A percentile compares a stretch with the other conserved stretches of the same genome.
Conservation (phyloP, 2,113 vertebrate genomes). For the Brachypodius melanocephalos region DNA sequence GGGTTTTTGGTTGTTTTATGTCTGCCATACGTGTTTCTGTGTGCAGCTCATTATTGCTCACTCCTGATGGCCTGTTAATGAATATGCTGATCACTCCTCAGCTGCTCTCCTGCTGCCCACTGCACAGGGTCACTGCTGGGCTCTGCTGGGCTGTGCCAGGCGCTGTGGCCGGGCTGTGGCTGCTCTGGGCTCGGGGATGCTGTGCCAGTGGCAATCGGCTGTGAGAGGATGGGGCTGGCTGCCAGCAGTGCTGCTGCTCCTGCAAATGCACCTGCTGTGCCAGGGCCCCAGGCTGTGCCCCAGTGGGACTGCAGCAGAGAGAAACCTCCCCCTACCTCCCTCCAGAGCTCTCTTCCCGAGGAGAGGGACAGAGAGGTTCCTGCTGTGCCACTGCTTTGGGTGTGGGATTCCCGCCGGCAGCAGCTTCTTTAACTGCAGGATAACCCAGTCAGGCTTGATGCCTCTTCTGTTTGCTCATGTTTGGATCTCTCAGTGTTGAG, state of each 20-base stretch:
- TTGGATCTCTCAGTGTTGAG: not conserved
- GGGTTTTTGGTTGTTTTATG: not conserved
- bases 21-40: not conserved
- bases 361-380: not conserved
- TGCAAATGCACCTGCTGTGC: not conserved
- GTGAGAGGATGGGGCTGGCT: not conserved
- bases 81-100: not conserved
- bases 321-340: not conserved
- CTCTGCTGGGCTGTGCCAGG: not conserved
- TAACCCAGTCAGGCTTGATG: not conserved
- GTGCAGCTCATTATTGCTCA: not conserved
- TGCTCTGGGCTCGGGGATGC: not conserved
- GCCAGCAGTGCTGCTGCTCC: not conserved
- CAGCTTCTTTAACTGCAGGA: not conserved
- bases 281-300: fast-evolving
- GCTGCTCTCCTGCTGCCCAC: not conserved
- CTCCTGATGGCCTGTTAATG: not conserved
- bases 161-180: not conserved
- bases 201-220: not conserved
- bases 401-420: fast-evolving
- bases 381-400: not conserved
- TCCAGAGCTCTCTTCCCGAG: not conserved
- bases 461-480: fast-evolving
- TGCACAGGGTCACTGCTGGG: not conserved
- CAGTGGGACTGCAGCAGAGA: not conserved